phyloP scores from a whole-genome alignment of 2,797 vertebrate genomes.

The Sebastes nivosus region DNA sequence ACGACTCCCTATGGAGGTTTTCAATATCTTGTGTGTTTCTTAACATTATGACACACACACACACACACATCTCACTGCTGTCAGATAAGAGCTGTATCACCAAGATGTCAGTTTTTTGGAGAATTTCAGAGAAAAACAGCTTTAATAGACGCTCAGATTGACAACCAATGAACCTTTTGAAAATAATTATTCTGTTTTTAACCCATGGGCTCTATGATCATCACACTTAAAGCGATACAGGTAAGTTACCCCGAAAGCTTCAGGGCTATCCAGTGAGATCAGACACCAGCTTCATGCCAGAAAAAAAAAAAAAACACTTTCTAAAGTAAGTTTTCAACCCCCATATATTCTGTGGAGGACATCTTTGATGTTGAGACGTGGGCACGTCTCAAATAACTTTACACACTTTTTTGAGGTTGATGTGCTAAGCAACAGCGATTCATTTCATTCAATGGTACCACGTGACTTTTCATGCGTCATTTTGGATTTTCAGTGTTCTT shows the following conservation, averaged over 20 bases:
- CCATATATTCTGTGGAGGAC: neutral
- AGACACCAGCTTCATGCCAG: constrained; percentile 5
- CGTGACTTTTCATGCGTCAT: neutral
- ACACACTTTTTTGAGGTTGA: neutral
- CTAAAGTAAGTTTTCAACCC: neutral
- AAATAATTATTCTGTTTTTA: constrained; percentile 14
- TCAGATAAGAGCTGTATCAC: constrained; percentile 26
- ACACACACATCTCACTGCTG: constrained; percentile 6
- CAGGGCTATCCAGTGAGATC: neutral
- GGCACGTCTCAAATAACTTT: neutral
- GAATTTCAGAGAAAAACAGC: neutral
- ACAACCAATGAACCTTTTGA: neutral
- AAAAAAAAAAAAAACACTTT: neutral
- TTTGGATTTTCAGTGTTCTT: neutral
- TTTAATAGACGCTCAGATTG: neutral
- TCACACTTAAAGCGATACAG: neutral
- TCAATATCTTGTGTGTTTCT: neutral
- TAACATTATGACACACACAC: neutral
- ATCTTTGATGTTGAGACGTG: neutral
- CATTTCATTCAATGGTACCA: neutral
- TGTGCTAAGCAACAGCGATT: neutral
- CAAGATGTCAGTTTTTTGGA: constrained; percentile 8
- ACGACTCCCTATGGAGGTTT: constrained; percentile 28
- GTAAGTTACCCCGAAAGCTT: neutral
- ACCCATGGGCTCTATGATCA: neutral